Evolutionary conservation across 1,140 invertebrate genomes (phyloP), one percentile per base, ranked within the genome.

Genomic region (Eupristina koningsbergeri): DNA sequence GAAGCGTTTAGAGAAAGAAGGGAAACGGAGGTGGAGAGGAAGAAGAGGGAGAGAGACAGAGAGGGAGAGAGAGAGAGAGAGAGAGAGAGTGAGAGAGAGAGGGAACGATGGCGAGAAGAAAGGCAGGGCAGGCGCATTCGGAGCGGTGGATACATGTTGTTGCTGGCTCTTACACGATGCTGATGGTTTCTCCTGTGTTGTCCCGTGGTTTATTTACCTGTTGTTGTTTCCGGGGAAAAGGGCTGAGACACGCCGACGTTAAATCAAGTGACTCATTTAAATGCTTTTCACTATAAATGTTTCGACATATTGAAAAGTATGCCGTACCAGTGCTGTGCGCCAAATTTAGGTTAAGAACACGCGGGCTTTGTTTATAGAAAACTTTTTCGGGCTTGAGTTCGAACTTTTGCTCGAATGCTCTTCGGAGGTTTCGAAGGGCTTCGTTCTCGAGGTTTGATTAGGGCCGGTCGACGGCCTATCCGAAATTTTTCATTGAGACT

Each of bases 401-500:
- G 9, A 58, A n/a, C n/a, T 19, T 9, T 3, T 26, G 53, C 26
- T 58, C 0, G 53, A 6, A 26, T 58, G 22, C 13, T 26, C 22
- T 2, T 17, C 36, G 6, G 15, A 19, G 36, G 31, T 36, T 67
- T 36, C 63, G 31, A 67, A 67, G 64, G 61, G 64, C 17, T 67
- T 67, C 13, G 64, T 75, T 77, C 61, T 77, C 8, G 58, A 77
- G 75, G 75, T 77, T 77, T 61, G 75, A 77, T 61, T 61, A 61
- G 15, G 75, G 29, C 29, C 39, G 19, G 26, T 26, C 2, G 2
- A 26, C 53, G 3, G 0, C 53, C 22, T 26, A 26, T 58, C 26
- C 9, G 22, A 58, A 22, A 26, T 58, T 58, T 58, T 58, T 58
- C 53, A 7, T 26, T 3, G 9, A 6, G 22, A 3, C 19, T 3